phyloP scores from a whole-genome alignment of 2,888 invertebrate species.

The Trypoxylon attenuatum region DNA sequence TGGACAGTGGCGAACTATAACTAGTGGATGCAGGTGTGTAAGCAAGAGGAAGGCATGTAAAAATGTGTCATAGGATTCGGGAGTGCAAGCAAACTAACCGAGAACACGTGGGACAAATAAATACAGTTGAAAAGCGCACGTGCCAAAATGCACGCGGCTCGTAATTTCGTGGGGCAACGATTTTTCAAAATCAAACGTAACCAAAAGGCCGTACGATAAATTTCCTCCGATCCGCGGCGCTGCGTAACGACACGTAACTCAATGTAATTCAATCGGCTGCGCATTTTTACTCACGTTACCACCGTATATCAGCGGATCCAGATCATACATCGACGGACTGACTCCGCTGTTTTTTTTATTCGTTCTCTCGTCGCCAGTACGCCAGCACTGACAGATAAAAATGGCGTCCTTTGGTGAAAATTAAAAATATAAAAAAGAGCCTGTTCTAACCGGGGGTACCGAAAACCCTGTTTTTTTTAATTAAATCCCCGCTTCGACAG shows the following conservation, averaged over 20 bases:
- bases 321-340: conserved; percentile 53
- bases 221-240: conserved; percentile 48
- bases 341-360: conserved; percentile 24
- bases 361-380: conserved; percentile 14
- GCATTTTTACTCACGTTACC: conserved; percentile 57
- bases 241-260: conserved; percentile 66
- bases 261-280: conserved; percentile 67
- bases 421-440: conserved; percentile 59
- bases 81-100: conserved; percentile 7
- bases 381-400: conserved; percentile 49
- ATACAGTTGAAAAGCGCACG: conserved; percentile 59
- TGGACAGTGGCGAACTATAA: no score
- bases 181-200: conserved; percentile 67
- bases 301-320: conserved; percentile 51
- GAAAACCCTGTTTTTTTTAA: conserved; percentile 53
- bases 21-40: background rate
- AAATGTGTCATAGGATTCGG: background rate
- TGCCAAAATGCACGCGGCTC: conserved; percentile 64
- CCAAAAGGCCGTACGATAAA: conserved; percentile 66
- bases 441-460: conserved; percentile 36
- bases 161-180: conserved; percentile 62
- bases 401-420: conserved; percentile 42
- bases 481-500: no score
- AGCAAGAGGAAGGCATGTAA: background rate
- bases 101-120: conserved; percentile 59